These are phyloP conservation scores for Heterochromis multidens DNA, from an alignment of 2,113 vertebrate species.

Conservation along the genomic window DNA sequence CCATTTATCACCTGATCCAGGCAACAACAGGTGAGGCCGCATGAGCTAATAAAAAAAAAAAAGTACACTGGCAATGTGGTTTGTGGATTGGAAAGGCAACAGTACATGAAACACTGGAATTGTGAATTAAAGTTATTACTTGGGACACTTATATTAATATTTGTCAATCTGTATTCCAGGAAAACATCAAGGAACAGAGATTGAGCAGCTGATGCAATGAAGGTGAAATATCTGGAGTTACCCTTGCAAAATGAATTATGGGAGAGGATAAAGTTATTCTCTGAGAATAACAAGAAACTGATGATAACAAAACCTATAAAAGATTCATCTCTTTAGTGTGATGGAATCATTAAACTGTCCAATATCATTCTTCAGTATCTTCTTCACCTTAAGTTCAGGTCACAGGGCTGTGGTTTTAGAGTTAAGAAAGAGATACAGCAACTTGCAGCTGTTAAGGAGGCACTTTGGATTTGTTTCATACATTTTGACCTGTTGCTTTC, in stretches of 20 bases:
- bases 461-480: neutral
- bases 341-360: neutral
- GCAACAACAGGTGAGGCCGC: slow-evolving; percentile 1
- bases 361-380: neutral
- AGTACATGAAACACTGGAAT: neutral
- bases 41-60: neutral
- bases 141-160: neutral
- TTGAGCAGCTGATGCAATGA: slow-evolving; percentile 27
- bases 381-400: neutral
- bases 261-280: neutral
- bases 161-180: slow-evolving; percentile 24
- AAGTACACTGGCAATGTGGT: neutral
- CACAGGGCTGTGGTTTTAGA: neutral
- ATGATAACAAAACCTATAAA: neutral
- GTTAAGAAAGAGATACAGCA: neutral
- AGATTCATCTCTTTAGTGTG: neutral
- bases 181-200: neutral
- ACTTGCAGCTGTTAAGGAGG: neutral
- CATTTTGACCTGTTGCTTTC: neutral
- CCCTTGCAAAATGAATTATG: neutral
- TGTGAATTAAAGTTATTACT: neutral
- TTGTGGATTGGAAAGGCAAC: neutral
- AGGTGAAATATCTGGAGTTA: slow-evolving; percentile 16
- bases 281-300: slow-evolving; percentile 12
- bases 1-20: slow-evolving; percentile 11